phyloP scores from a whole-genome alignment of 2,888 invertebrate genomes.

The Stramonita haemastoma region DNA sequence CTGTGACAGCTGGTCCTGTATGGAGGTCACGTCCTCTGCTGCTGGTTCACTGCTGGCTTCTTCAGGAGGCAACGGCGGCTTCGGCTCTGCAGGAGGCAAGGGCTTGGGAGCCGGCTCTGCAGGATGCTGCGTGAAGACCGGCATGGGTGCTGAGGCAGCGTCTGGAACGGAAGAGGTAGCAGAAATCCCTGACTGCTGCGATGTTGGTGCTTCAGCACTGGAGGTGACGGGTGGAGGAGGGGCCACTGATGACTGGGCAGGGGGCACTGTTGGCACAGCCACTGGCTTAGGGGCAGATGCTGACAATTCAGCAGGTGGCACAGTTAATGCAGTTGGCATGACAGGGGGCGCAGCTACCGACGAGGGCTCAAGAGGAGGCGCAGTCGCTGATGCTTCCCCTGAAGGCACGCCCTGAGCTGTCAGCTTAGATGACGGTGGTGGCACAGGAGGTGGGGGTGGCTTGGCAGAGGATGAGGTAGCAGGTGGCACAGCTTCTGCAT shows the following conservation, averaged over 20 bases:
- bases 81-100: not conserved
- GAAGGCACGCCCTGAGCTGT: not conserved
- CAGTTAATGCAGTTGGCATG: not conserved
- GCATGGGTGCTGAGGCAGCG: not conserved
- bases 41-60: slow-evolving; percentile 11
- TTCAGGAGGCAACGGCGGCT: not conserved
- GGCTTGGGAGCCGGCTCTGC: not conserved
- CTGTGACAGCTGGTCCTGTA: slow-evolving; percentile 58
- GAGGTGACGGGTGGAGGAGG: not conserved
- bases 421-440: not conserved
- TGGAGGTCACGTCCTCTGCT: slow-evolving; percentile 30
- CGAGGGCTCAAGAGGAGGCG: not conserved
- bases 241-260: not conserved
- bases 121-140: not conserved
- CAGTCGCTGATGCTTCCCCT: too few relatives aligned
- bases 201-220: not conserved
- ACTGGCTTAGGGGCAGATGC: not conserved
- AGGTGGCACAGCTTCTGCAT: not conserved
- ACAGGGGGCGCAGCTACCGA: not conserved
- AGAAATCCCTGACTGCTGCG: not conserved
- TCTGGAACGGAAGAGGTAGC: not conserved
- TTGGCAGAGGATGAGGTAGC: not conserved
- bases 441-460: not conserved
- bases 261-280: not conserved
- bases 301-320: not conserved